phyloP scores from a whole-genome alignment of 2,797 vertebrate species.

The Poecilia velifera region DNA sequence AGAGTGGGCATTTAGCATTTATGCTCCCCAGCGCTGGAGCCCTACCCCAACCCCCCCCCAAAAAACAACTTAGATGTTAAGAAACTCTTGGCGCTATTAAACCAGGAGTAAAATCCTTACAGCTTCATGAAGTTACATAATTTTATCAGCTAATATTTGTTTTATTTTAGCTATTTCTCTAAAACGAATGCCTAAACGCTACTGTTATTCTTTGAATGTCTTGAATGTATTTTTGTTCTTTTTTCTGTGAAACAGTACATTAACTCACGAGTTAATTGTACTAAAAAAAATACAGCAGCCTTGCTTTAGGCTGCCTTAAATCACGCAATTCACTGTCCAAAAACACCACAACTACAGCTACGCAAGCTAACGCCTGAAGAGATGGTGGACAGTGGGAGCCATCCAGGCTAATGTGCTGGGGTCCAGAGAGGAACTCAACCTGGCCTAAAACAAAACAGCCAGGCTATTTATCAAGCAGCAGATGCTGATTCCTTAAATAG shows the following conservation, averaged over 20 bases:
- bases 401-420: conserved; percentile 55
- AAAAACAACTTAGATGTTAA: neutral
- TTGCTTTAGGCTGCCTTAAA: neutral
- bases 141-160: neutral
- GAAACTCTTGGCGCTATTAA: neutral
- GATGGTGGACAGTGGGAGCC: conserved; percentile 54
- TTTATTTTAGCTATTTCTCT: neutral
- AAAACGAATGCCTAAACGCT: neutral
- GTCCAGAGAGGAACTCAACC: conserved; percentile 78
- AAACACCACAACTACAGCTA: conserved; percentile 25
- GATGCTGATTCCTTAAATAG: conserved; percentile 86
- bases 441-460: conserved; percentile 82
- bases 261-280: neutral
- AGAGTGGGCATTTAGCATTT: neutral
- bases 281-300: neutral
- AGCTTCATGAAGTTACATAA: neutral
- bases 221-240: neutral
- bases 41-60: too few relatives aligned
- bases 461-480: conserved; percentile 84
- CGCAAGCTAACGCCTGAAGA: conserved; percentile 22
- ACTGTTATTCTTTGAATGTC: neutral
- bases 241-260: neutral
- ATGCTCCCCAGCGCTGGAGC: neutral
- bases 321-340: conserved; percentile 11
- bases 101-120: neutral